Conservation (phyloP, 2,113 vertebrate species). For the Rynchops niger region DNA sequence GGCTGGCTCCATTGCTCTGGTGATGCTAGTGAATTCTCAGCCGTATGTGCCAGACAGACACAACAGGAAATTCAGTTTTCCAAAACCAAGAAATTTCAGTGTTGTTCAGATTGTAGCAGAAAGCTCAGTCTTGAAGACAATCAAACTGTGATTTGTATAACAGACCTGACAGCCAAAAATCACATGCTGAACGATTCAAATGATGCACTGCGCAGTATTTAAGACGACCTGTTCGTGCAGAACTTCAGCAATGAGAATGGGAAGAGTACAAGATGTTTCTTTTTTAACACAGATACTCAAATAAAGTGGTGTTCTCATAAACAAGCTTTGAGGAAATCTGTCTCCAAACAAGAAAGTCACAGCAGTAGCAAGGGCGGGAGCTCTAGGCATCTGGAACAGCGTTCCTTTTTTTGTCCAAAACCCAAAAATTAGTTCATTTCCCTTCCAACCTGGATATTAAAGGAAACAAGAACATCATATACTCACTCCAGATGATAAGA, state of each 20-base stretch:
- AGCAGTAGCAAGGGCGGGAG: not conserved
- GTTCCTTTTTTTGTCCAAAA: not conserved
- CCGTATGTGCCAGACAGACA: conserved; percentile 36
- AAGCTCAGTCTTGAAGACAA: conserved; percentile 38
- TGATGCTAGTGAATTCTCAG: conserved; percentile 57
- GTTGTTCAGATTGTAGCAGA: conserved; percentile 40
- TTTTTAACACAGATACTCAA: not conserved
- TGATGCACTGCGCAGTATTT: not conserved
- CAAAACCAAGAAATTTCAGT: conserved; percentile 57
- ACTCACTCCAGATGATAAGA: not conserved
- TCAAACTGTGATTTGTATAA: conserved; percentile 22
- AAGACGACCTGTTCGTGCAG: not conserved
- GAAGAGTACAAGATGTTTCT: not conserved
- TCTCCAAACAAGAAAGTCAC: conserved; percentile 9
- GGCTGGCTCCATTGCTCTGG: conserved; percentile 49
- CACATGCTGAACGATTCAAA: not conserved
- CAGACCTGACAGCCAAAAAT: conserved; percentile 27
- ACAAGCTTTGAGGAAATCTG: conserved; percentile 3
- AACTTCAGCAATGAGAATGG: not conserved
- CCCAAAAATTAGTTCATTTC: not conserved
- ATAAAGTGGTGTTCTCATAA: not conserved
- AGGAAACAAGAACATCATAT: not conserved
- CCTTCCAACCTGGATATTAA: not conserved
- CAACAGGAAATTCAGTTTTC: conserved; percentile 55
- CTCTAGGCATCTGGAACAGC: not conserved